Percentiles rank a stretch among this genome's conserved stretches.
phyloP scores from a whole-genome alignment of 2,113 vertebrate genomes.

The Gambusia affinis region DNA sequence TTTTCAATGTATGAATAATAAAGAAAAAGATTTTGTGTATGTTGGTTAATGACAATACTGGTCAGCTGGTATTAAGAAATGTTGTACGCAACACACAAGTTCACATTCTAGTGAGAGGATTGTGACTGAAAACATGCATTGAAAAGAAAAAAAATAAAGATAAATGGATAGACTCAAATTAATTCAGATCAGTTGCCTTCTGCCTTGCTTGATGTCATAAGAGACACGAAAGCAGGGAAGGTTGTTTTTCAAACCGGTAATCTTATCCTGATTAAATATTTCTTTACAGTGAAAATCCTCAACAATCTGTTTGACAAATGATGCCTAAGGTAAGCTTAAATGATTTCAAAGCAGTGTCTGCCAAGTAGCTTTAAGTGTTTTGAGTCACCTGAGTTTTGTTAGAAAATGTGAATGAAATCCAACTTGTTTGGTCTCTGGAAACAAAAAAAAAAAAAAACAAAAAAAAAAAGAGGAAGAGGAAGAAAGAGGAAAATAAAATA shows the following conservation, averaged over 20 bases:
- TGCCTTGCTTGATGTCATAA: not conserved
- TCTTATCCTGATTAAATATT: not conserved
- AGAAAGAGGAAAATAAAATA: constrained; percentile 3
- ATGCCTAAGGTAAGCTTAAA: not conserved
- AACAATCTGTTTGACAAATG: not conserved
- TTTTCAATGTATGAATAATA: too few species aligned
- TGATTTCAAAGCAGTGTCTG: too few species aligned
- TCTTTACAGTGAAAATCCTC: too few species aligned
- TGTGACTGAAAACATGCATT: too few species aligned
- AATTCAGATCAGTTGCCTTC: too few species aligned
- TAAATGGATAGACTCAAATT: too few species aligned
- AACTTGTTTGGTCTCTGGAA: constrained; percentile 50
- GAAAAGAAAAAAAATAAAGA: too few species aligned
- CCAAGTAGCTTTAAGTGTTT: constrained; percentile 26
- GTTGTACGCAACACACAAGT: too few species aligned
- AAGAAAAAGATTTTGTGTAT: too few species aligned
- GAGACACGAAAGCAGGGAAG: not conserved
- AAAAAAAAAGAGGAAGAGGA: not conserved
- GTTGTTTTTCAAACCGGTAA: not conserved
- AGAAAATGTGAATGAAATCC: constrained; percentile 63
- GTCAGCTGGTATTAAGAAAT: too few species aligned
- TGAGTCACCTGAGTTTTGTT: constrained; percentile 31
- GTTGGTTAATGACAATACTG: too few species aligned
- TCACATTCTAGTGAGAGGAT: too few species aligned
- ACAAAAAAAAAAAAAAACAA: constrained; percentile 27